Evolutionary conservation across 2,797 vertebrate genomes (phyloP).

Genomic region (Acipenser oxyrinchus): DNA sequence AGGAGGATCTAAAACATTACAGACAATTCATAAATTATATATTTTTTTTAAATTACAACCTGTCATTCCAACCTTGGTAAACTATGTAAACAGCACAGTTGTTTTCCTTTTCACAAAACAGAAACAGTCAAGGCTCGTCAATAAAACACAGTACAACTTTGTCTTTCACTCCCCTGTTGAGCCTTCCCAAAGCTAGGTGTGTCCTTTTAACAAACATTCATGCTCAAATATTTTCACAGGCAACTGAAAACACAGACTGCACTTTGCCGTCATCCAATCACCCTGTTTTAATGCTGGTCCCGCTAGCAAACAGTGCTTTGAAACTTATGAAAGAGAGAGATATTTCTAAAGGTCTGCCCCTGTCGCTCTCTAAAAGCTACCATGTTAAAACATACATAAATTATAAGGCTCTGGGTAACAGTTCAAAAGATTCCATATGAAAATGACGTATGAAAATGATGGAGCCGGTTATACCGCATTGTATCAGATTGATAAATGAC

Average conservation of each 20-base stretch:
- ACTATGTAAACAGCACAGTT: no score
- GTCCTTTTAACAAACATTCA: slow-evolving; percentile 33
- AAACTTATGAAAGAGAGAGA: slow-evolving; percentile 23
- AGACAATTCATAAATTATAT: no score
- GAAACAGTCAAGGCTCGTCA: no score
- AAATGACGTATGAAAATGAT: no score
- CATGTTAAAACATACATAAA: slow-evolving; percentile 23
- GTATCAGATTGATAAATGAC: no score
- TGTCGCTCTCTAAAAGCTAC: slow-evolving; percentile 22
- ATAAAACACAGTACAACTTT: slow-evolving; percentile 10
- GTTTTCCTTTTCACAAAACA: no score
- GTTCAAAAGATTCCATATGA: no score
- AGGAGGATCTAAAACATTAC: no score
- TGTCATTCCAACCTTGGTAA: no score
- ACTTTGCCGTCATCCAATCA: slow-evolving; percentile 36
- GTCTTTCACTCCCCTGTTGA: slow-evolving; percentile 24
- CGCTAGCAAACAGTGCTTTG: slow-evolving; percentile 16
- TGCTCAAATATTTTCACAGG: slow-evolving; percentile 36
- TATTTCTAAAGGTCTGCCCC: slow-evolving; percentile 27
- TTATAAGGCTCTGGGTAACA: not conserved
- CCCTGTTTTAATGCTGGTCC: slow-evolving; percentile 22
- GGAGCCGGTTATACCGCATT: no score
- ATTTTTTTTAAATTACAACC: no score
- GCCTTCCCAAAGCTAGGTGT: slow-evolving; percentile 30
- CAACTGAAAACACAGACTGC: slow-evolving; percentile 21